Evolutionary conservation across 2,888 invertebrate genomes (phyloP).

Genomic region (Pollenia angustigena): DNA sequence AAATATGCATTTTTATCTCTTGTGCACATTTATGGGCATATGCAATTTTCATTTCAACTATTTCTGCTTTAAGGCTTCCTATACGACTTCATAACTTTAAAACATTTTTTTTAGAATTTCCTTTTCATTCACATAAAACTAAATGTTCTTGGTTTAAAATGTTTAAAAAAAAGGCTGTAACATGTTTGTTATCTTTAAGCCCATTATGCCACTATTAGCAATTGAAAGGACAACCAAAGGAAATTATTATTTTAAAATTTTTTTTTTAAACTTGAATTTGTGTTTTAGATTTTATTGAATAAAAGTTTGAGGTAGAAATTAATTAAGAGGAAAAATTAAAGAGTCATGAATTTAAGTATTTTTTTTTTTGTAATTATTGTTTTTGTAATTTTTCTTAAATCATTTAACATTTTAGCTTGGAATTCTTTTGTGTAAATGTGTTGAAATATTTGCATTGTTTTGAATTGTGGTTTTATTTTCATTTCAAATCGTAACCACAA

Average conservation of each 20-base stretch:
- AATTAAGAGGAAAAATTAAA: not conserved
- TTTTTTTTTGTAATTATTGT: not conserved
- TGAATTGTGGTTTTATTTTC: constrained; percentile 31
- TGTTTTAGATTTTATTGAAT: not conserved
- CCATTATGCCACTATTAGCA: not conserved
- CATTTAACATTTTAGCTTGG: not conserved
- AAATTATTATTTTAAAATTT: not conserved
- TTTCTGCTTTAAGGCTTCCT: constrained; percentile 7
- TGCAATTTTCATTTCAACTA: constrained; percentile 8
- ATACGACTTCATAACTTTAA: constrained; percentile 10
- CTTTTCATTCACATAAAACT: constrained; percentile 9
- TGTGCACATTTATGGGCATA: constrained; percentile 8
- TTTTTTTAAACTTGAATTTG: not conserved
- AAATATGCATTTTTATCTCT: constrained; percentile 21
- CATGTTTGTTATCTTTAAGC: not conserved
- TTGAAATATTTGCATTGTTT: constrained; percentile 16
- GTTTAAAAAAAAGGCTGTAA: not conserved
- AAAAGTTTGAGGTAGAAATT: not conserved
- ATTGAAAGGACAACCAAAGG: not conserved
- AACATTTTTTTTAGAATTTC: constrained; percentile 3
- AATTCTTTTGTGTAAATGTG: not conserved
- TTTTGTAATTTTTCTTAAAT: not conserved
- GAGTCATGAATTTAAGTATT: not conserved
- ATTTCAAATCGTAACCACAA: constrained; percentile 31
- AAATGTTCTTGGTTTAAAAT: constrained; percentile 21